Evolutionary conservation across 2,113 vertebrate genomes (phyloP).

Genomic region (Dasyornis broadbenti): DNA sequence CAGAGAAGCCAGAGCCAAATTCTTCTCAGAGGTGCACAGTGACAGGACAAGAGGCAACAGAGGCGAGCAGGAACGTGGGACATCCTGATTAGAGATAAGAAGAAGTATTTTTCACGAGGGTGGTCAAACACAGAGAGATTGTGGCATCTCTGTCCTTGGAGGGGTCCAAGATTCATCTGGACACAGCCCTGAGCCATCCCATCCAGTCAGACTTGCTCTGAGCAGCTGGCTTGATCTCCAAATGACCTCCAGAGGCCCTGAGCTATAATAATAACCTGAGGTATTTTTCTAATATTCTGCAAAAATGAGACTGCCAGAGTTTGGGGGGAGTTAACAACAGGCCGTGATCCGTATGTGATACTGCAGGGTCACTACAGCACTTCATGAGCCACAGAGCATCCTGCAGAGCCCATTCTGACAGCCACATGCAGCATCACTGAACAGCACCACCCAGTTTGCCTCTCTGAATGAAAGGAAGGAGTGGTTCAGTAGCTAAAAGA

Average conservation of each 20-base stretch:
- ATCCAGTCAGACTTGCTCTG: neutral
- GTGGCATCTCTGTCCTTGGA: neutral
- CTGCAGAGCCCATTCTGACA: neutral
- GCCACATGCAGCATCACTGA: neutral
- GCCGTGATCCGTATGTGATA: neutral
- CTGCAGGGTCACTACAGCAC: neutral
- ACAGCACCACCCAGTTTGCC: neutral
- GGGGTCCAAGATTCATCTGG: neutral
- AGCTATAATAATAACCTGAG: neutral
- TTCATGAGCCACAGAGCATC: neutral
- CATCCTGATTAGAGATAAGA: neutral
- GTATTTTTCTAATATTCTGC: neutral
- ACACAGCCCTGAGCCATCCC: neutral
- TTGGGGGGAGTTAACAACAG: rapidly evolving
- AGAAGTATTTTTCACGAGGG: neutral
- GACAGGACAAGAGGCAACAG: neutral
- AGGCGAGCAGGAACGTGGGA: neutral
- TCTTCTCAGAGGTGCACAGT: neutral
- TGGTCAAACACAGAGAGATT: neutral
- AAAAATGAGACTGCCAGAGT: neutral
- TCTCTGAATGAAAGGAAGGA: neutral
- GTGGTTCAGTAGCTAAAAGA: neutral
- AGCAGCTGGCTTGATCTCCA: neutral
- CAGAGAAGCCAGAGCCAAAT: neutral
- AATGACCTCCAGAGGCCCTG: neutral